A percentile compares a stretch with the other conserved stretches of the same genome.
phyloP scores from a whole-genome alignment of 2,888 invertebrate genomes.

The Leptinotarsa tumamoca region DNA sequence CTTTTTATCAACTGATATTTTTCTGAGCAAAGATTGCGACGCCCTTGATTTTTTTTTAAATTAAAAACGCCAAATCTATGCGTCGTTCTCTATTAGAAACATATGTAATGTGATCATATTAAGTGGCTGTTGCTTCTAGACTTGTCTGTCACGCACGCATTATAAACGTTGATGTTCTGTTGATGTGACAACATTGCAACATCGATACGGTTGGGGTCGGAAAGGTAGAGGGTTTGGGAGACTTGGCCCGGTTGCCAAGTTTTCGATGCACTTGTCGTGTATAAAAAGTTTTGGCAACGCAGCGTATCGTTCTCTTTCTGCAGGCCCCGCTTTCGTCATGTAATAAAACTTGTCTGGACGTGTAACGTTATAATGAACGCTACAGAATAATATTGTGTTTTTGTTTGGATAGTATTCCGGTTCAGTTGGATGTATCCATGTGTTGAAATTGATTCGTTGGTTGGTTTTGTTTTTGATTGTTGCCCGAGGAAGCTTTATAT shows the following conservation, averaged over 20 bases:
- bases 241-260: neutral
- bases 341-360: conserved; percentile 24
- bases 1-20: no score
- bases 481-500: no score
- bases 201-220: neutral
- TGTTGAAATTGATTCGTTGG: no score
- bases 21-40: no score
- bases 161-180: neutral
- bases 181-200: neutral
- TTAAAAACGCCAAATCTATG: no score
- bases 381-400: neutral
- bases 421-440: neutral
- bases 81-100: no score
- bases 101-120: no score
- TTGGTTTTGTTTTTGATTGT: no score
- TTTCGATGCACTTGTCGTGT: conserved; percentile 5
- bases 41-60: no score
- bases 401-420: neutral
- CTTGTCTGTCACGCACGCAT: no score
- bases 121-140: no score
- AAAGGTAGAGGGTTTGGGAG: neutral
- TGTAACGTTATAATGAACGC: conserved; percentile 8
- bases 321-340: conserved; percentile 26
- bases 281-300: neutral
- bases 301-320: conserved; percentile 16